These are phyloP conservation scores for Petrophora chlorosata DNA, from an alignment of 2,888 invertebrate species.

Conservation along the genomic window DNA sequence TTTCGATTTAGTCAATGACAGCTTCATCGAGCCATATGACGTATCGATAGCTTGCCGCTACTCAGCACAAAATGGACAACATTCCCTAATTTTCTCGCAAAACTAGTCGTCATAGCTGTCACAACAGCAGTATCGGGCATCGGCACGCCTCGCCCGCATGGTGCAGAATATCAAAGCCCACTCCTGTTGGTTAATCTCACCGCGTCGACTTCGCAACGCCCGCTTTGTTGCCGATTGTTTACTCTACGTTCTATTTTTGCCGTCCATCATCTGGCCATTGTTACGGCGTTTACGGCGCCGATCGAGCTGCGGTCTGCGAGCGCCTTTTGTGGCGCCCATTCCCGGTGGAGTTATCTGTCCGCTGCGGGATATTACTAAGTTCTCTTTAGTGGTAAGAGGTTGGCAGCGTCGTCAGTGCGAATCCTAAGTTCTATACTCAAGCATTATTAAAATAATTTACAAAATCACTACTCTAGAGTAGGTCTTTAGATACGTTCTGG, in stretches of 20 bases:
- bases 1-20: conserved; percentile 8
- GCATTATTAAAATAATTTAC: no score
- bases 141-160: conserved; percentile 47
- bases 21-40: not conserved
- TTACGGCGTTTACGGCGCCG: conserved; percentile 72
- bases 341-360: conserved; percentile 24
- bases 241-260: conserved; percentile 80
- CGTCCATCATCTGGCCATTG: conserved; percentile 82
- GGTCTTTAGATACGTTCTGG: no score
- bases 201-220: conserved; percentile 57
- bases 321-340: conserved; percentile 58
- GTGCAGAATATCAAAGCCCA: conserved; percentile 57
- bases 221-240: conserved; percentile 79
- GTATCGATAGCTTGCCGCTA: not conserved
- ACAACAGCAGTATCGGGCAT: conserved; percentile 37
- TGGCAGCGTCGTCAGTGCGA: not conserved
- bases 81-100: conserved; percentile 14
- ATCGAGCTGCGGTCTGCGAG: conserved; percentile 54
- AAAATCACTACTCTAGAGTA: no score
- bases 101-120: conserved; percentile 28
- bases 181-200: conserved; percentile 71
- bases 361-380: not conserved
- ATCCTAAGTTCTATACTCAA: not conserved
- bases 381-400: conserved; percentile 7
- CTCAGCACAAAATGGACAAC: conserved; percentile 9